These are phyloP conservation scores for Eclectus roratus DNA, from an alignment of 2,113 vertebrate genomes.

Conservation along the genomic window DNA sequence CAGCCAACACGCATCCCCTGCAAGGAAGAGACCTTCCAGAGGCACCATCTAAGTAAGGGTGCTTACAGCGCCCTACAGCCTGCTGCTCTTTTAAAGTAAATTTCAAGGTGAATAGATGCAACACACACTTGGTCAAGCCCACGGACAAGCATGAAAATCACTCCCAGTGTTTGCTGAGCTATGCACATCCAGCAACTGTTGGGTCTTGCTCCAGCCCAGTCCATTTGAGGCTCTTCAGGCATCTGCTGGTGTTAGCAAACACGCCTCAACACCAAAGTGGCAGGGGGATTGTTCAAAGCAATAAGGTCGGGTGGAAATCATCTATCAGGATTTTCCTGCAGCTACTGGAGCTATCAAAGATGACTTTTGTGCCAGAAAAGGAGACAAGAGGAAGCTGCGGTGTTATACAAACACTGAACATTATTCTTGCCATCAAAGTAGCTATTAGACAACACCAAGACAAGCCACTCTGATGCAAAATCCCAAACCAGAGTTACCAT, in stretches of 20 bases:
- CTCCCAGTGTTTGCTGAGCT: not conserved
- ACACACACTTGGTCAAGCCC: not conserved
- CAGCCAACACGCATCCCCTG: not conserved
- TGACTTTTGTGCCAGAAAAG: not conserved
- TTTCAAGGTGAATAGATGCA: conserved; percentile 59
- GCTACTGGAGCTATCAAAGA: not conserved
- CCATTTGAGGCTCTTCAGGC: not conserved
- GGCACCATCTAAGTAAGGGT: not conserved
- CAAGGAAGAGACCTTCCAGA: not conserved
- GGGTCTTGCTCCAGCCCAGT: not conserved
- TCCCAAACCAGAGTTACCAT: not conserved
- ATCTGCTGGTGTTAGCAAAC: not conserved
- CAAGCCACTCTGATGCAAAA: not conserved
- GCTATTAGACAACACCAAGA: not conserved
- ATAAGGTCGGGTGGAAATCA: not conserved
- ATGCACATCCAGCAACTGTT: not conserved
- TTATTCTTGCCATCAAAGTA: not conserved
- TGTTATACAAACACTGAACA: not conserved
- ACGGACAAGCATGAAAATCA: not conserved
- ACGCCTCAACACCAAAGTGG: not conserved
- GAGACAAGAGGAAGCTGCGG: not conserved
- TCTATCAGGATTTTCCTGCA: not conserved
- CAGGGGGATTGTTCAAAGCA: not conserved
- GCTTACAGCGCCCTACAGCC: not conserved
- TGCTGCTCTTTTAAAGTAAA: not conserved